Conservation (phyloP, 2,888 invertebrate genomes). For the Parelbella ahira region DNA sequence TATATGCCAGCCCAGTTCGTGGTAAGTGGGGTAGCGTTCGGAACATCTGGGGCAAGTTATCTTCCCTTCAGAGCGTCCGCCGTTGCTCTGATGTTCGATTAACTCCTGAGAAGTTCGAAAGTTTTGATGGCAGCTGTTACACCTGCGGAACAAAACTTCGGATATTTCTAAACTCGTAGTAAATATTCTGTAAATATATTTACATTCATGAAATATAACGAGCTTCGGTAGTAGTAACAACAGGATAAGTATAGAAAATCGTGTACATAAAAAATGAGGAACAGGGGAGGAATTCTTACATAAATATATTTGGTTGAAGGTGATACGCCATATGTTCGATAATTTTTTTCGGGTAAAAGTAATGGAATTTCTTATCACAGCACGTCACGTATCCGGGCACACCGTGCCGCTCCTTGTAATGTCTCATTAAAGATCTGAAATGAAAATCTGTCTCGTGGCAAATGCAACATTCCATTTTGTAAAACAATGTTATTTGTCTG, state of each 20-base stretch:
- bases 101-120: slow-evolving; percentile 70
- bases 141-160: slow-evolving; percentile 52
- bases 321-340: slow-evolving; percentile 76
- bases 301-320: slow-evolving; percentile 69
- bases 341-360: slow-evolving; percentile 72
- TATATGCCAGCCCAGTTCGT: slow-evolving; percentile 64
- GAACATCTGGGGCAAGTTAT: slow-evolving; percentile 64
- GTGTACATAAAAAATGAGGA: no score
- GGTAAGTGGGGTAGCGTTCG: slow-evolving; percentile 67
- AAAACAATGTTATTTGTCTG: slow-evolving; percentile 68
- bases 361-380: slow-evolving; percentile 73
- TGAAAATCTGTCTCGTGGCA: slow-evolving; percentile 68
- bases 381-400: slow-evolving; percentile 73
- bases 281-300: slow-evolving; percentile 49
- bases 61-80: slow-evolving; percentile 67
- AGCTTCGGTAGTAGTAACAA: no score
- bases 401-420: slow-evolving; percentile 72
- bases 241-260: no score
- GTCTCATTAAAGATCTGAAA: slow-evolving; percentile 69
- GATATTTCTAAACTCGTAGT: no score
- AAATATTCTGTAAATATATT: no score
- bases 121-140: slow-evolving; percentile 66
- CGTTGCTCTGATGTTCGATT: slow-evolving; percentile 63
- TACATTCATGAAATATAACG: no score
- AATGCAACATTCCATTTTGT: slow-evolving; percentile 75